phyloP scores from a whole-genome alignment of 1,140 invertebrate species.

The Acromyrmex echinatior region DNA sequence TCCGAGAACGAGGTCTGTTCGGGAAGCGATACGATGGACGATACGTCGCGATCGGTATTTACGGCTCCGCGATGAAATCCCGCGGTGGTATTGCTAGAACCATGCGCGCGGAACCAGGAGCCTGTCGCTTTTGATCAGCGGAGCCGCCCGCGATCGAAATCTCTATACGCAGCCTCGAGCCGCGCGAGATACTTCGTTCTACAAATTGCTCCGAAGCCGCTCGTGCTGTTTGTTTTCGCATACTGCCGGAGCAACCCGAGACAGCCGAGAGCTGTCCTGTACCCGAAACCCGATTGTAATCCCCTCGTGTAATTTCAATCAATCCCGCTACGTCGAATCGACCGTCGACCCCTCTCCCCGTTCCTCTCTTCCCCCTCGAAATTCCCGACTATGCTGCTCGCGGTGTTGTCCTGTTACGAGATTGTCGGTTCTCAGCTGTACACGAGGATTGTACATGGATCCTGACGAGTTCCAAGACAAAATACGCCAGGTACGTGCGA shows the following conservation, averaged over 20 bases:
- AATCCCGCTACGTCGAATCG: conserved; percentile 23
- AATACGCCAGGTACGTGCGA: conserved; percentile 69
- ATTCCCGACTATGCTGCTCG: conserved; percentile 42
- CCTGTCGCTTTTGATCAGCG: conserved; percentile 58
- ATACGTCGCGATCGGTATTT: conserved; percentile 59
- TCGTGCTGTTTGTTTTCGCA: conserved; percentile 53
- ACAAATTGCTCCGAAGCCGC: conserved; percentile 35
- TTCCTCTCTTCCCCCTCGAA: background rate
- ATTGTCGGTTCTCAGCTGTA: conserved; percentile 35
- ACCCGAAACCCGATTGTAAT: conserved; percentile 43
- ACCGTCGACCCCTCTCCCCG: background rate
- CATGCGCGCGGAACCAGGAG: conserved; percentile 34
- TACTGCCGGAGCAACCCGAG: background rate
- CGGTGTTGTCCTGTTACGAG: conserved; percentile 40
- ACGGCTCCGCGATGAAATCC: conserved; percentile 47
- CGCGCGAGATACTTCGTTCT: conserved; percentile 40
- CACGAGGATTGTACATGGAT: conserved; percentile 31
- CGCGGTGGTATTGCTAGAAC: conserved; percentile 47
- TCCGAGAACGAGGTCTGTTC: conserved; percentile 34
- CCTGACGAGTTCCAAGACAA: conserved; percentile 4
- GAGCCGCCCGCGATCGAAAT: conserved; percentile 48
- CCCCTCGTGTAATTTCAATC: conserved; percentile 50
- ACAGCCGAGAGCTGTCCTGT: conserved; percentile 19
- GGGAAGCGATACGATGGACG: conserved; percentile 38
- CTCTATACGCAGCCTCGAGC: conserved; percentile 43